A percentile compares a stretch with the other conserved stretches of the same genome.
phyloP scores from a whole-genome alignment of 2,797 vertebrate genomes.

The Novumbra hubbsi region DNA sequence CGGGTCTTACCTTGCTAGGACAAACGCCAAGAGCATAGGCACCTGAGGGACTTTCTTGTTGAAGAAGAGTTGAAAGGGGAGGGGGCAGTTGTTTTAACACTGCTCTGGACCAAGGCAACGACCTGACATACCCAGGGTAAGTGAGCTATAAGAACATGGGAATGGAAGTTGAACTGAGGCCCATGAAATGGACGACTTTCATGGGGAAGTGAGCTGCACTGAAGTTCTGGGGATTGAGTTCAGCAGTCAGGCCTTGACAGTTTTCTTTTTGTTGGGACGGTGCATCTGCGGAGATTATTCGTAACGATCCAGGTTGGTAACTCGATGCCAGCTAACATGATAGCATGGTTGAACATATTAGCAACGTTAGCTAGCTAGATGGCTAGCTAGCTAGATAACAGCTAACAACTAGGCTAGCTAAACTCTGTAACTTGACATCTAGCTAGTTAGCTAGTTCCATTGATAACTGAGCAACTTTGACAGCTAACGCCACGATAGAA shows the following conservation, averaged over 20 bases:
- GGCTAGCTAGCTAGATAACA: conserved; percentile 51
- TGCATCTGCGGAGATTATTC: conserved; percentile 54
- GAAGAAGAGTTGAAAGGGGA: conserved; percentile 62
- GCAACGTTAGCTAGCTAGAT: conserved; percentile 6
- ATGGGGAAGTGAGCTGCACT: conserved; percentile 66
- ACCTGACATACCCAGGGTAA: conserved; percentile 70
- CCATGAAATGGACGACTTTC: conserved; percentile 77
- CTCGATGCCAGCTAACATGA: conserved; percentile 1
- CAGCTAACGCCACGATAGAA: conserved; percentile 49
- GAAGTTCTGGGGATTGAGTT: conserved; percentile 70
- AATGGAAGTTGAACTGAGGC: conserved; percentile 78
- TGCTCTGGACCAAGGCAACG: conserved; percentile 70
- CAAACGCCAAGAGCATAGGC: conserved; percentile 59
- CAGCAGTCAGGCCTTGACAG: conserved; percentile 62
- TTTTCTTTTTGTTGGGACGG: conserved; percentile 49
- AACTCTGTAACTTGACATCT: too few species aligned
- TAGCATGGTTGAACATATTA: neutral
- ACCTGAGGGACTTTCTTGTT: conserved; percentile 54
- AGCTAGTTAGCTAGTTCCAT: conserved; percentile 73
- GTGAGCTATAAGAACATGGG: conserved; percentile 68
- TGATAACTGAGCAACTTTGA: conserved; percentile 68
- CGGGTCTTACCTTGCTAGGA: conserved; percentile 56
- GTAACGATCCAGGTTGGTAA: conserved; percentile 32
- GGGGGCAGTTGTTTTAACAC: conserved; percentile 69
- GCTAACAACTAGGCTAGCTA: too few species aligned